Evolutionary conservation across 2,797 vertebrate genomes (phyloP).

Genomic region (Pachyuromys duprasi): DNA sequence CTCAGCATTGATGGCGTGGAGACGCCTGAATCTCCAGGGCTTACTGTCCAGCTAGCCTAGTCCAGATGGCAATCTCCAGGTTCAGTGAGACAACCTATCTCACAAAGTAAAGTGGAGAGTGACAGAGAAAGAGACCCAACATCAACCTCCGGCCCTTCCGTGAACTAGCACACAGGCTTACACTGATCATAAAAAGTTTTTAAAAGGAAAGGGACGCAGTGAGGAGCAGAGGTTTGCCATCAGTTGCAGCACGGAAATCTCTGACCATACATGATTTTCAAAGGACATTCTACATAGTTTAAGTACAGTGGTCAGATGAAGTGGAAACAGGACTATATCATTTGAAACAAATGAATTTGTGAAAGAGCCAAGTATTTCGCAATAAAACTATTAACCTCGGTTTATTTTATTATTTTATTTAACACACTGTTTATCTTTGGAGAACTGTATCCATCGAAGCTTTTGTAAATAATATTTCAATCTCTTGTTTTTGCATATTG

Average conservation of each 20-base stretch:
- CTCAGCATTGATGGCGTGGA: no score
- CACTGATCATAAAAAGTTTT: background rate
- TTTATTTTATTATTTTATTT: conserved; percentile 39
- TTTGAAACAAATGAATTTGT: conserved; percentile 48
- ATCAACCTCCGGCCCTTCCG: no score
- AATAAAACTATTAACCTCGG: background rate
- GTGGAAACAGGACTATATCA: conserved; percentile 23
- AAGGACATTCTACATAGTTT: background rate
- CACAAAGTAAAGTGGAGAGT: background rate
- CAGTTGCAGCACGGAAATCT: background rate
- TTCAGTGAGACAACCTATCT: background rate
- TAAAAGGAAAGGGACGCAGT: background rate
- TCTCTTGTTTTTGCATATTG: conserved; percentile 71
- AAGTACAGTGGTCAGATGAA: conserved; percentile 2
- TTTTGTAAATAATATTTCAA: conserved; percentile 39
- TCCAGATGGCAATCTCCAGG: background rate
- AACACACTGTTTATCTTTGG: conserved; percentile 1
- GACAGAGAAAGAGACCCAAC: background rate
- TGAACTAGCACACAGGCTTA: no score
- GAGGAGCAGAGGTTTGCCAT: background rate
- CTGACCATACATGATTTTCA: background rate
- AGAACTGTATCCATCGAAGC: background rate
- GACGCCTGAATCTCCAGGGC: background rate
- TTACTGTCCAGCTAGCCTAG: background rate
- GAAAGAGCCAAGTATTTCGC: background rate